Evolutionary conservation across 2,888 invertebrate species (phyloP).

Genomic region (Megastigmus dorsalis): DNA sequence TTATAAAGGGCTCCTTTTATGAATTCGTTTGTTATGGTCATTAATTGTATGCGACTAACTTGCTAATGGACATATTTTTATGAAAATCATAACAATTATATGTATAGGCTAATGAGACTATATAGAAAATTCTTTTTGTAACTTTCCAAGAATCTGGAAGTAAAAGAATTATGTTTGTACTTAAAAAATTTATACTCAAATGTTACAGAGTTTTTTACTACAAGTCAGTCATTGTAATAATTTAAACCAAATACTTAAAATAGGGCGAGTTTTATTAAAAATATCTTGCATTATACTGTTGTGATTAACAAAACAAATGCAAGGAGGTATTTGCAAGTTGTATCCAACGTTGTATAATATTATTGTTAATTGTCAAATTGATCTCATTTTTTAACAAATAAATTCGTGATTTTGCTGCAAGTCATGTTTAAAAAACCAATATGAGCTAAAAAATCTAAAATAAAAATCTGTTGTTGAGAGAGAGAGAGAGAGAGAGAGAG

Average conservation of each 20-base stretch:
- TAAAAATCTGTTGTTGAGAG: neutral
- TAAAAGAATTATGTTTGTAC: no score
- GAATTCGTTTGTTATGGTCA: no score
- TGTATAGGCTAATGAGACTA: neutral
- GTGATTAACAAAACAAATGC: no score
- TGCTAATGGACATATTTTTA: neutral
- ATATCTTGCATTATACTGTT: slow-evolving; percentile 10
- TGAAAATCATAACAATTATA: neutral
- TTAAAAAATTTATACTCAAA: neutral
- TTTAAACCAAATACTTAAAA: neutral
- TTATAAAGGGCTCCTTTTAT: neutral
- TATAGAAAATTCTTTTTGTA: no score
- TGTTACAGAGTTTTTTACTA: neutral
- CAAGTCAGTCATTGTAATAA: neutral
- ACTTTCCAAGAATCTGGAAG: no score
- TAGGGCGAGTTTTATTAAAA: slow-evolving; percentile 10
- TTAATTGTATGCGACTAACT: neutral
- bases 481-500: no score
- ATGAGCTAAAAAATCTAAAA: neutral
- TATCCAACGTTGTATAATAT: slow-evolving; percentile 12
- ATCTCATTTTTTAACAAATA: slow-evolving; percentile 16
- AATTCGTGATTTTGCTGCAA: neutral
- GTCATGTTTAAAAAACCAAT: neutral
- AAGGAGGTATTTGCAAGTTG: slow-evolving; percentile 40
- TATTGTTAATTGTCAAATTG: neutral